Evolutionary conservation across 2,113 vertebrate species (phyloP).

Genomic region (Nibea albiflora): DNA sequence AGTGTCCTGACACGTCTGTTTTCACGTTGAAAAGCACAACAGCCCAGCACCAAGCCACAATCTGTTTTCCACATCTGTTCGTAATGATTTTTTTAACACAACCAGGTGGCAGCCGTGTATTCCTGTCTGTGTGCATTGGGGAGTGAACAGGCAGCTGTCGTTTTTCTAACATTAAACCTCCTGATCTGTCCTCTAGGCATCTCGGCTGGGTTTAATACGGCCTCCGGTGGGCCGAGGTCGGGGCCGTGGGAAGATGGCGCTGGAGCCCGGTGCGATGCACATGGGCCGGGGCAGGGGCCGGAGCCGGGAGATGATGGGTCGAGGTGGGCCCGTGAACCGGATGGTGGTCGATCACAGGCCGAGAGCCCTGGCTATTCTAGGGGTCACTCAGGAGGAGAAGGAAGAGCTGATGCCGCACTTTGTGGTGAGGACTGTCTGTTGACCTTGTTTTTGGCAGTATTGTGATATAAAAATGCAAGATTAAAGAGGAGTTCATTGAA

Average conservation of each 20-base stretch:
- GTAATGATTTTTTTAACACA: conserved; percentile 15
- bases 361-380: conserved; percentile 90
- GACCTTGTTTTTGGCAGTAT: not conserved
- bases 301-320: conserved; percentile 87
- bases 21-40: not conserved
- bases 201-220: conserved; percentile 90
- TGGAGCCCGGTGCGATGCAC: conserved; percentile 67
- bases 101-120: not conserved
- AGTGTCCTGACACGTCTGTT: not conserved
- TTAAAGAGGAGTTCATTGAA: not conserved
- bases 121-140: not conserved
- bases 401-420: conserved; percentile 97
- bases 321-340: conserved; percentile 87
- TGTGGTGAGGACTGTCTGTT: conserved; percentile 85
- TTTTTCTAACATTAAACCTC: not conserved
- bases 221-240: conserved; percentile 88
- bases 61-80: conserved; percentile 26
- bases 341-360: conserved; percentile 98
- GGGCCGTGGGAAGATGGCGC: conserved; percentile 87
- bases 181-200: conserved; percentile 83
- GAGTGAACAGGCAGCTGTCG: not conserved
- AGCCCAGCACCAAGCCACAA: not conserved
- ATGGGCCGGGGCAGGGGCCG: conserved; percentile 86
- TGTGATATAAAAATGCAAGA: not conserved
- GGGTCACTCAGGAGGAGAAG: conserved; percentile 93